A percentile compares a stretch with the other conserved stretches of the same genome.
phyloP scores from a whole-genome alignment of 2,797 vertebrate species.

The Siniperca undulata region DNA sequence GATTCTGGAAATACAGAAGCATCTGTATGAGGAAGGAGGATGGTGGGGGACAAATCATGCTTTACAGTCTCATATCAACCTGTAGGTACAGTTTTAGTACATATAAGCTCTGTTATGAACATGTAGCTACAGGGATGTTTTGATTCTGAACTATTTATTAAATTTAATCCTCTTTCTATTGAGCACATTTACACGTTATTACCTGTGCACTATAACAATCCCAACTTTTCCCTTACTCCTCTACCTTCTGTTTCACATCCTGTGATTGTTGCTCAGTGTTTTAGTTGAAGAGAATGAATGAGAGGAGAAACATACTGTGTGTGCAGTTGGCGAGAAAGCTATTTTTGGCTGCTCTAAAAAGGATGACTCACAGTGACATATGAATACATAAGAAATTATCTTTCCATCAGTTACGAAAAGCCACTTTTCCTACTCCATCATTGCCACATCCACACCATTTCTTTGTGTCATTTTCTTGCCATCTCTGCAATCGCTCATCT shows the following conservation, averaged over 20 bases:
- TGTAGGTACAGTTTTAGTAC: background rate
- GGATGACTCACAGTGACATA: conserved; percentile 77
- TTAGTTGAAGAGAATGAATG: conserved; percentile 52
- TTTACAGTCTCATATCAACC: background rate
- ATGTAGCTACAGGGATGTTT: background rate
- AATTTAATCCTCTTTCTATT: background rate
- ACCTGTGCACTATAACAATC: background rate
- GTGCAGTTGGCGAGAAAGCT: conserved; percentile 59
- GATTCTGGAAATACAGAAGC: background rate
- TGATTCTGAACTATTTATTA: background rate
- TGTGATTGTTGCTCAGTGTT: conserved; percentile 44
- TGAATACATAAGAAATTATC: conserved; percentile 70
- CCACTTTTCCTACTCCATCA: conserved; percentile 22
- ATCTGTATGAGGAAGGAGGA: background rate
- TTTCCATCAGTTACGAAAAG: conserved; percentile 66
- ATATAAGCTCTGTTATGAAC: background rate
- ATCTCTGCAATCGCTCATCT: conserved; percentile 28
- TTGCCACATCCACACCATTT: conserved; percentile 24
- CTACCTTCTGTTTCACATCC: conserved; percentile 18
- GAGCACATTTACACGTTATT: background rate
- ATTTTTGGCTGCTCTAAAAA: conserved; percentile 69
- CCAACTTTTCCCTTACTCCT: background rate
- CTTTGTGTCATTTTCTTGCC: conserved; percentile 32
- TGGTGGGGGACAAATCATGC: background rate
- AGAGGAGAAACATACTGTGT: conserved; percentile 34